Base-by-base conservation (phyloP, 37 sponge, comb jelly and placozoan genomes). In the Diacarnus erythraeanus region DNA sequence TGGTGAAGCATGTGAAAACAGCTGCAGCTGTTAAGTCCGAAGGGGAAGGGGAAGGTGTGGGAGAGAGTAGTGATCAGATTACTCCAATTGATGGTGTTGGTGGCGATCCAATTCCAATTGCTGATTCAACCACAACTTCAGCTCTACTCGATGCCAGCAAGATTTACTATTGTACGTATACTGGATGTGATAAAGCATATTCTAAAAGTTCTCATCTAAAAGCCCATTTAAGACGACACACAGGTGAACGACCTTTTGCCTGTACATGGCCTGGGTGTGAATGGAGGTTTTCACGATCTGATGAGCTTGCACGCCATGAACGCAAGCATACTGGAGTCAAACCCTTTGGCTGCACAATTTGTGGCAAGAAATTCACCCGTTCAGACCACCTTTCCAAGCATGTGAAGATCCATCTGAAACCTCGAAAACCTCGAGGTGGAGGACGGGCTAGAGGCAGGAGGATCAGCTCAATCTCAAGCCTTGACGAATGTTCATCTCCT, bases 301-400 rank as follows among this genome's bases (percentile, higher is more conserved):
- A 94, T 71, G 95, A 94, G 76, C 69, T 94, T 40, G 95, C 95
- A 23, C 76, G 95, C 15, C 95, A 94, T 60, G 87, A 90, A 75
- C 77, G 95, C 26, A 86, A 87, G 63, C 95, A 94, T 77, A 83
- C 89, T 0, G 95, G 95, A n/a, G 81, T 90, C 75, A 94, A 94
- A 38, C 95, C 95, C 2, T 94, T 86, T 57, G 85, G 87, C 31
- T 94, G 95, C 58, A 87, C 82, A 2, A 83, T 94, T 38, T 94
- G 95, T 77, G 89, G 88, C 2, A 94, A 94, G 86, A 88, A 90
- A 33, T 94, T 94, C 80, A 90, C 95, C 12, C 81, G 95, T 4
- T 89, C 90, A 10, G 95, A 94, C 36, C 95, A 94, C 41, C 89
- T 94, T 38, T 87, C 93, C 23, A 94, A 94, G 78, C 95, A 94